Conservation (phyloP, 2,888 invertebrate species). For the Nomada ruficornis region DNA sequence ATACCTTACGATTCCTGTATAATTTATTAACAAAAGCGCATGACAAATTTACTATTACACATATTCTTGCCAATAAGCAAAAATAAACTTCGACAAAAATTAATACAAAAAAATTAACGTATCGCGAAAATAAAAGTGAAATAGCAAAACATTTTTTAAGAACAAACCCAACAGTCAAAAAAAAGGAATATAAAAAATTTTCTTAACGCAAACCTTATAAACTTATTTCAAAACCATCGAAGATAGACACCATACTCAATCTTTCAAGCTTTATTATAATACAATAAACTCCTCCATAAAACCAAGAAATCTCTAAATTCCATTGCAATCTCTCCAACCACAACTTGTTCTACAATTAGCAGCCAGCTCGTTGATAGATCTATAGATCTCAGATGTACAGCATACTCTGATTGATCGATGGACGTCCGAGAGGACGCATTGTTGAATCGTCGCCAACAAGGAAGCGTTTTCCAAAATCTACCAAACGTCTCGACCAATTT, state of each 20-base stretch:
- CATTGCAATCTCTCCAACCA: neutral
- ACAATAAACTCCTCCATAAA: neutral
- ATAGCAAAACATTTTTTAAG: too few species aligned
- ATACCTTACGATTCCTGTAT: neutral
- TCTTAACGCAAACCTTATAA: too few species aligned
- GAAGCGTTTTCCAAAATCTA: constrained; percentile 22
- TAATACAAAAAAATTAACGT: too few species aligned
- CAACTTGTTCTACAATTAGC: constrained; percentile 29
- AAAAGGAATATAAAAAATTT: too few species aligned
- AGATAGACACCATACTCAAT: too few species aligned
- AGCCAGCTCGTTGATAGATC: constrained; percentile 23
- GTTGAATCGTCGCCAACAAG: constrained; percentile 32
- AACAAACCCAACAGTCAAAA: too few species aligned
- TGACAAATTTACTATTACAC: too few species aligned
- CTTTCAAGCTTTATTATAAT: too few species aligned
- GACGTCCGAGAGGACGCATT: constrained; percentile 8
- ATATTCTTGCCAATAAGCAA: too few species aligned
- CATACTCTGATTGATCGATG: neutral
- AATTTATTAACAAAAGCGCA: neutral
- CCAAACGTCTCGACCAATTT: neutral
- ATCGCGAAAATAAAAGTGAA: too few species aligned
- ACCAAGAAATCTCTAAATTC: neutral
- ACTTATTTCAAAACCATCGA: too few species aligned
- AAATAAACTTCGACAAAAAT: too few species aligned
- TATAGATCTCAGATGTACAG: neutral